Evolutionary conservation across 1,140 invertebrate genomes (phyloP).

Genomic region (Drosophila setifemur): DNA sequence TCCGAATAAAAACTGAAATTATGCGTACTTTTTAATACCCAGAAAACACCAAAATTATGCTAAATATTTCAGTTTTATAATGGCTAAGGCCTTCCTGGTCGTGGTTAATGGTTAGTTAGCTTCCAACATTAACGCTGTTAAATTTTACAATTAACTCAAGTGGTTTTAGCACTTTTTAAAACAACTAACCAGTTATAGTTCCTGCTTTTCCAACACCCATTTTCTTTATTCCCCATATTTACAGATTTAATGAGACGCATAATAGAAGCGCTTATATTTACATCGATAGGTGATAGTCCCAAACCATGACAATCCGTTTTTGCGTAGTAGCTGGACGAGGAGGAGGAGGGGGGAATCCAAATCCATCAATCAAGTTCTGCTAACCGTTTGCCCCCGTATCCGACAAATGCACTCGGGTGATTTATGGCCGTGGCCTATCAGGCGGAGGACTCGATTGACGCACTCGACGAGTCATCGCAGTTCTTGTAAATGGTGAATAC

Average conservation of each 20-base stretch:
- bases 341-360: neutral
- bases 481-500: constrained; percentile 38
- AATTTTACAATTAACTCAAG: too few species aligned
- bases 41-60: neutral
- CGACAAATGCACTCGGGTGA: constrained; percentile 35
- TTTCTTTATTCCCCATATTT: constrained; percentile 15
- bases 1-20: too few species aligned
- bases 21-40: too few species aligned
- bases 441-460: constrained; percentile 47
- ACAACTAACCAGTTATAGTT: too few species aligned
- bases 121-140: too few species aligned
- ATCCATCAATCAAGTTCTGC: constrained; percentile 53
- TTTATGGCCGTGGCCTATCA: constrained; percentile 44
- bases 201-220: neutral
- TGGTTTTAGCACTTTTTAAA: too few species aligned
- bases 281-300: neutral
- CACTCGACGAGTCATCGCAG: constrained; percentile 29
- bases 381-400: constrained; percentile 34
- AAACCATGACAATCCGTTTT: constrained; percentile 23
- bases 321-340: neutral
- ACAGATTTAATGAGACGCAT: constrained; percentile 27
- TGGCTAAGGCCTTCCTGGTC: neutral
- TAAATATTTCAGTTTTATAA: neutral
- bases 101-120: neutral
- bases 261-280: constrained; percentile 10